Base-by-base conservation (phyloP, 2,797 vertebrate genomes). In the Merluccius polli region DNA sequence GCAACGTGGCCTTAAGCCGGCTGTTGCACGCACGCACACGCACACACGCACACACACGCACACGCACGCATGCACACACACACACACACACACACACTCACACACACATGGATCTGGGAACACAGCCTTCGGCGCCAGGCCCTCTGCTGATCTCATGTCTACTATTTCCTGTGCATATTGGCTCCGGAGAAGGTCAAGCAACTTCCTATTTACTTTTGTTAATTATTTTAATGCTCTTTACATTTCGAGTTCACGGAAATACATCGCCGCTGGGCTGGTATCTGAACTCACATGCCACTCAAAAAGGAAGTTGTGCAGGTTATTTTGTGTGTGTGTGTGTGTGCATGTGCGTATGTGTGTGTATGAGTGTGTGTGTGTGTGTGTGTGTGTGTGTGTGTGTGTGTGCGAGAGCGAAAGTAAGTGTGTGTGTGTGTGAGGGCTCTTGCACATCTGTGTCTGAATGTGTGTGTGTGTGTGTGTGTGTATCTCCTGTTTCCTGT, bases 211-310 rank as follows among this genome's bases (percentile, higher is more conserved):
- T 87, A 81, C 84, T 84, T 84, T 87, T 82, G 27, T 30, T 29
- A 30, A 6, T 30, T 68, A 15, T 68, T 15, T 30, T 68, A 24
- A 11, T 65, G 18, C 13, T 48, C 2, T 48, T 59, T 59, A n/a
- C 78, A 84, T 88, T 86, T 85, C 78, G 83, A 73, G 35, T 82
- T 76, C 86, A 85, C 80, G 86, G 78, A 89, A 85, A 85, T 82
- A 89, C 78, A 78, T 70, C 77, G 77, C 75, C 80, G 74, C 79
- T 2, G 44, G 79, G 74, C 76, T 71, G 29, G 73, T 59, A n/a
- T 63, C 69, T 86, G 88, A 89, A 87, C 81, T 86, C 84, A 73
- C 77, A 52, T 82, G 81, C 78, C 78, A n/a, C 52, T 75, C 71
- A 72, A 74, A 86, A 81, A 86, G 86, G 76, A 73, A 80, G 71